Evolutionary conservation across 2,113 vertebrate genomes (phyloP).

Genomic region (Platycercus adscitus): DNA sequence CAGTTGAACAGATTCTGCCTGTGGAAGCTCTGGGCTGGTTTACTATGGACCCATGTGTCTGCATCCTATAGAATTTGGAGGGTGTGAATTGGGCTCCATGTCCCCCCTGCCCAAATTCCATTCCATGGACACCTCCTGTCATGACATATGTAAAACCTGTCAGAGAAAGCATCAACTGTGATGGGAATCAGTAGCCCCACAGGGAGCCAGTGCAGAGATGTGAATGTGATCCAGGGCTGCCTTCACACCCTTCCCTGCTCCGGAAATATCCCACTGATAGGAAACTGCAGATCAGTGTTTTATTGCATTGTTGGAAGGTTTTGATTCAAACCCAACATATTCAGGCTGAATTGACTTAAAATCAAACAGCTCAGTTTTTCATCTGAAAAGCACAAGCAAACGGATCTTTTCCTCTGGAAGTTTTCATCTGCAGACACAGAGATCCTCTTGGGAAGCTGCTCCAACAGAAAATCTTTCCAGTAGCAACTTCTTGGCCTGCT

Average conservation of each 20-base stretch:
- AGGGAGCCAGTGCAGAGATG: not conserved
- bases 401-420: not conserved
- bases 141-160: not conserved
- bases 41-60: not conserved
- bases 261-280: not conserved
- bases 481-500: not conserved
- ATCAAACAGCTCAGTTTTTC: not conserved
- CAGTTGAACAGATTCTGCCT: not conserved
- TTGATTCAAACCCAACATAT: not conserved
- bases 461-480: not conserved
- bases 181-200: not conserved
- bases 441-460: not conserved
- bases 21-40: not conserved
- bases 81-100: not conserved
- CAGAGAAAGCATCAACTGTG: not conserved
- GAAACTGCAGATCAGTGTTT: constrained; percentile 25
- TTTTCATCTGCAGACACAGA: not conserved
- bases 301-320: constrained; percentile 26
- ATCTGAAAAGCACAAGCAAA: not conserved
- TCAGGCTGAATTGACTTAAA: not conserved
- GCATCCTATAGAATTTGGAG: not conserved
- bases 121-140: not conserved
- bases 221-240: not conserved
- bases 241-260: constrained; percentile 30
- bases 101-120: fast-evolving